A percentile compares a stretch with the other conserved stretches of the same genome.
Evolutionary conservation across 2,888 invertebrate genomes (phyloP).

Genomic region (Opisthograptis luteolata): DNA sequence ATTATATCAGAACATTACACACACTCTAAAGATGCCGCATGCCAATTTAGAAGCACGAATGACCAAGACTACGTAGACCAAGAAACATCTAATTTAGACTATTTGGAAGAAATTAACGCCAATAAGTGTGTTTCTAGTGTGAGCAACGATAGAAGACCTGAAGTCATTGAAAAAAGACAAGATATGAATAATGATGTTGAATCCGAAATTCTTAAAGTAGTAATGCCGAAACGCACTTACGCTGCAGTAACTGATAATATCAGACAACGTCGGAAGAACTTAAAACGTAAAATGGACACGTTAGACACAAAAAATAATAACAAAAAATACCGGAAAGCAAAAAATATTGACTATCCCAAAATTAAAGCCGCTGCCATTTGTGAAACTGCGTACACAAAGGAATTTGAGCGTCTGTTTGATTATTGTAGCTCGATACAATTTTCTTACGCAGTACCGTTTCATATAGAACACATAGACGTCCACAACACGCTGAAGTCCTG

Average conservation of each 20-base stretch:
- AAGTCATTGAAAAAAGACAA: not conserved
- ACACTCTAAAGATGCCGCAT: not conserved
- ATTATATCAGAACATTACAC: not conserved
- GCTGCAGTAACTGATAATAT: constrained; percentile 37
- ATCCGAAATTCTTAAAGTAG: constrained; percentile 44
- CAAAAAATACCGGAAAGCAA: constrained; percentile 69
- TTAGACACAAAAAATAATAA: constrained; percentile 44
- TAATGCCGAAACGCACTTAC: constrained; percentile 61
- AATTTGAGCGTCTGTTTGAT: constrained; percentile 61
- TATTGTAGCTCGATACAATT: constrained; percentile 70
- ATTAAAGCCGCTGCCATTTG: constrained; percentile 43
- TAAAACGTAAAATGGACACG: constrained; percentile 65
- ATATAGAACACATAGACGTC: constrained; percentile 65
- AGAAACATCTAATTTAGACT: not conserved
- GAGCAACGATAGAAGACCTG: not conserved
- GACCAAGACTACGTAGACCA: not conserved
- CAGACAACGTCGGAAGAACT: constrained; percentile 18
- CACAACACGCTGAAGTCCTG: constrained; percentile 54
- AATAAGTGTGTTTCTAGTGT: not conserved
- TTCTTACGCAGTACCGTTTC: constrained; percentile 68
- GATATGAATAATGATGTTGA: not conserved
- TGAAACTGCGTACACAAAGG: constrained; percentile 57
- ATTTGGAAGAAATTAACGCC: not conserved
- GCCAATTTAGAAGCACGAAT: not conserved
- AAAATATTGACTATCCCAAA: constrained; percentile 70